These are phyloP conservation scores for Scaptomyza hsui DNA, from an alignment of 1,140 invertebrate species.

Conservation along the genomic window DNA sequence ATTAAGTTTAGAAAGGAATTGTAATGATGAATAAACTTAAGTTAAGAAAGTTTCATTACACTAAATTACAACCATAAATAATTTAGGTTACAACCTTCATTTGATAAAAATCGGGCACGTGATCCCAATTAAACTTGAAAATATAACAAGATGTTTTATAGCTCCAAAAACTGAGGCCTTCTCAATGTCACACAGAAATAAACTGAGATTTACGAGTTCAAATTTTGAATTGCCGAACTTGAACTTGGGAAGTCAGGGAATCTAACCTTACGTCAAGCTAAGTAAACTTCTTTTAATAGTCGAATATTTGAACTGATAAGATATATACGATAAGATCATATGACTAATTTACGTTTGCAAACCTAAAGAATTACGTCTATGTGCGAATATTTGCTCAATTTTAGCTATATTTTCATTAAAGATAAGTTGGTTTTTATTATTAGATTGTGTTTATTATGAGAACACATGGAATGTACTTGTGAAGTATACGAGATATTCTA, in stretches of 20 bases:
- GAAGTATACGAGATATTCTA: no score
- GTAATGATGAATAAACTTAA: neutral
- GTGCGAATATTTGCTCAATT: neutral
- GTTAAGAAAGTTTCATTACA: neutral
- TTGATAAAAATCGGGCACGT: constrained; percentile 33
- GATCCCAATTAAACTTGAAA: constrained; percentile 40
- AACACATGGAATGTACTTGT: neutral
- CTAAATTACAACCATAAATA: neutral
- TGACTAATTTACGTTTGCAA: constrained; percentile 25
- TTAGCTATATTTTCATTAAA: neutral
- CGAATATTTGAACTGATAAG: constrained; percentile 19
- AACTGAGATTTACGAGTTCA: constrained; percentile 23
- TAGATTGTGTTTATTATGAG: neutral
- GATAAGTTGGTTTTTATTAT: constrained; percentile 6
- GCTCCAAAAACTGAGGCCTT: neutral
- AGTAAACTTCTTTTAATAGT: neutral
- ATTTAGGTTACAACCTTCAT: neutral
- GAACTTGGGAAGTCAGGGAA: constrained; percentile 7
- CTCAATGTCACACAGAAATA: constrained; percentile 27
- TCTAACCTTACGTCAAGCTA: constrained; percentile 1
- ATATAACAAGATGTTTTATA: constrained; percentile 25
- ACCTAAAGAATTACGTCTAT: neutral
- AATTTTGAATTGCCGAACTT: constrained; percentile 31
- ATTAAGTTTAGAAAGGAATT: neutral
- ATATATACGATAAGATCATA: constrained; percentile 23